Evolutionary conservation across 2,888 invertebrate genomes (phyloP), one percentile per base, ranked within the genome.

Genomic region (Eristalis intricaria): DNA sequence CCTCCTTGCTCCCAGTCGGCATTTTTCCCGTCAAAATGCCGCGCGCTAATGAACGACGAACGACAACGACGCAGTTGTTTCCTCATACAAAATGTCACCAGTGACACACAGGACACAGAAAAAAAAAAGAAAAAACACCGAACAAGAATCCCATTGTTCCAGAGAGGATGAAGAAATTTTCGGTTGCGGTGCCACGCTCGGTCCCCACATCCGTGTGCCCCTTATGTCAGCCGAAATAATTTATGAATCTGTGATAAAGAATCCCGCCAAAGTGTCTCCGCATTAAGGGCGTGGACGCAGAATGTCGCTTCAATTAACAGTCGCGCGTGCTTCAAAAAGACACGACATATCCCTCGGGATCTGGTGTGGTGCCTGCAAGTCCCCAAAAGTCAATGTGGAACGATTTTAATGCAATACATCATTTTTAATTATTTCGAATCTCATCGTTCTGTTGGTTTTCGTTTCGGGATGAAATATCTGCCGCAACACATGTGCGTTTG

Each of bases 251-350:
- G 40, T 61, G 68, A 76, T 77, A 81, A 85, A 81, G 58, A 26
- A 35, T 43, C 73, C 82, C 85, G 77, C 73, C 73, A 65, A 69
- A 82, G 82, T 64, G 76, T 81, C 58, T 68, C 81, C 76, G 56
- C 40, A 71, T 63, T 64, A 73, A 56, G 81, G 71, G 68, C 23
- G 61, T 40, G 56, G 32, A 50, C 50, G 75, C 68, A 65, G 82
- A 85, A 77, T 74, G 40, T 61, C 23, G 38, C 83, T 86, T 78
- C 83, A 83, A 86, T 86, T 86, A 86, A 86, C 77, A 83, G 61
- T 71, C 77, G 86, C 86, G 70, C 86, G 86, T 86, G 86, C 85
- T 85, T 85, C 77, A 85, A 85, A 82, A 71, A 68, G 70, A 70
- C 35, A 70, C 43, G 70, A 70, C 35, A 65, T 38, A 19, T 50